phyloP scores from a whole-genome alignment of 2,797 vertebrate species.

The Tenualosa thibaudeaui region DNA sequence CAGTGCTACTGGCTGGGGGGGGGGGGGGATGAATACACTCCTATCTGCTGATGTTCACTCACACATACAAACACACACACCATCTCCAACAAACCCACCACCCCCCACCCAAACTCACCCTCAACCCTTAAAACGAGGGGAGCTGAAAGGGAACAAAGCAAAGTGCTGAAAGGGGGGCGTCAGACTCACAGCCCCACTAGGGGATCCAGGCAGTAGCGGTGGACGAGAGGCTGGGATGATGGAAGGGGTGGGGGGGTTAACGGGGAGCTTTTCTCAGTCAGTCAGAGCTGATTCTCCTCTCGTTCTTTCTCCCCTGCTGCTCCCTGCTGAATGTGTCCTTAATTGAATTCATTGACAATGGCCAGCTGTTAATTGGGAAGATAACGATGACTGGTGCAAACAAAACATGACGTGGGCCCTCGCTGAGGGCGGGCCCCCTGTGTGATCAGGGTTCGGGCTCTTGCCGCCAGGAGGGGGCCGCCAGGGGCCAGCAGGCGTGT shows the following conservation, averaged over 20 bases:
- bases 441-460: constrained; percentile 54
- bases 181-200: constrained; percentile 55
- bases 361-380: constrained; percentile 76
- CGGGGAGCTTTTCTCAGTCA: background rate
- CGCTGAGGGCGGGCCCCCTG: constrained; percentile 50
- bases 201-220: constrained; percentile 40
- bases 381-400: constrained; percentile 64
- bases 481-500: constrained; percentile 4
- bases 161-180: constrained; percentile 28
- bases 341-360: constrained; percentile 74
- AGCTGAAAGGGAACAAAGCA: background rate
- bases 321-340: constrained; percentile 68
- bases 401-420: constrained; percentile 53
- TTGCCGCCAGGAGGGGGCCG: constrained; percentile 59
- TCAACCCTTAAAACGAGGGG: background rate
- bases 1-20: background rate
- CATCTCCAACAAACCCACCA: background rate
- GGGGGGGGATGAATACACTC: constrained; percentile 18
- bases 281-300: constrained; percentile 39
- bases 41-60: background rate
- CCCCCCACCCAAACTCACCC: background rate
- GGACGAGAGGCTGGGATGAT: constrained; percentile 5
- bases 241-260: background rate
- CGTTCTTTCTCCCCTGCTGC: constrained; percentile 55
- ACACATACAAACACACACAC: constrained; percentile 10